Conservation (phyloP, 2,888 invertebrate genomes). For the Parnassius mnemosyne region DNA sequence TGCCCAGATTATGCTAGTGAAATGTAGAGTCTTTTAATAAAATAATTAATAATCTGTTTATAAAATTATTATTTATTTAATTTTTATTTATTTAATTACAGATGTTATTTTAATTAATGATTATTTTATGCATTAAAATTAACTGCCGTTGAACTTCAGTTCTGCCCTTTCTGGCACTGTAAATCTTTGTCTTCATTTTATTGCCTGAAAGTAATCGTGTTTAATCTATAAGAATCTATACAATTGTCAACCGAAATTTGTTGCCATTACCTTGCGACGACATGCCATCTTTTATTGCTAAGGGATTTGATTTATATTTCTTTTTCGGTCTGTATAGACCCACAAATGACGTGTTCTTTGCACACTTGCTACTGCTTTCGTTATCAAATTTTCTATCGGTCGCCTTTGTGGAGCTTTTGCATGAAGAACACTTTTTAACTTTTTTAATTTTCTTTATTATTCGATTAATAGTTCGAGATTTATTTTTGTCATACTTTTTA, state of each 20-base stretch:
- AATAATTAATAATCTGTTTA: too few relatives aligned
- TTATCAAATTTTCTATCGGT: background rate
- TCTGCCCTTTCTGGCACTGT: background rate
- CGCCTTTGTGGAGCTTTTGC: background rate
- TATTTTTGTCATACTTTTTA: background rate
- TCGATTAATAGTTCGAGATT: background rate
- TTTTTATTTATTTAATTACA: background rate
- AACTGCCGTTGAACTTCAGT: slow-evolving; percentile 5
- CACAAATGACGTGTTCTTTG: background rate
- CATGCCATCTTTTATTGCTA: background rate
- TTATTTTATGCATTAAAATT: slow-evolving; percentile 24
- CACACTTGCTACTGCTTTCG: background rate
- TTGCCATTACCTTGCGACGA: background rate
- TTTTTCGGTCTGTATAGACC: background rate
- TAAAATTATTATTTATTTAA: too few relatives aligned
- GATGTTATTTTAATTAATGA: background rate
- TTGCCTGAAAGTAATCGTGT: slow-evolving; percentile 9
- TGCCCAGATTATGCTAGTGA: too few relatives aligned
- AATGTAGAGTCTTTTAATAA: too few relatives aligned
- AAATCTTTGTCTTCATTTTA: slow-evolving; percentile 1
- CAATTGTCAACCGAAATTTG: background rate
- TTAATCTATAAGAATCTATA: background rate
- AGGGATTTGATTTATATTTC: background rate
- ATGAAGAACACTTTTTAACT: background rate
- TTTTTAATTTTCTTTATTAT: background rate